phyloP scores from a whole-genome alignment of 2,113 vertebrate species.

The Terrapene triunguis region DNA sequence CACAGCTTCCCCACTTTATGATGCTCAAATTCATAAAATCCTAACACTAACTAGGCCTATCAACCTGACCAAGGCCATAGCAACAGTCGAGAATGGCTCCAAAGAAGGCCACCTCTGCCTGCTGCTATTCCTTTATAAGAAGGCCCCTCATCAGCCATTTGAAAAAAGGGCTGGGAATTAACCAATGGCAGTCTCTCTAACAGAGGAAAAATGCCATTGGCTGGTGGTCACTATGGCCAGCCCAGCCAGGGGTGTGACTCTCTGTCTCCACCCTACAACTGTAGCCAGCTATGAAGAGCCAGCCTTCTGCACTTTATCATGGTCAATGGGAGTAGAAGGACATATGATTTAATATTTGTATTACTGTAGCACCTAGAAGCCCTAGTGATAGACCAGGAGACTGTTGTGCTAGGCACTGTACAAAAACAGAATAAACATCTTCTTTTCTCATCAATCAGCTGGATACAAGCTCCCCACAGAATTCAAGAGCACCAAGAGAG shows the following conservation, averaged over 20 bases:
- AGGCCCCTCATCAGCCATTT: not conserved
- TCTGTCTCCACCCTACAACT: not conserved
- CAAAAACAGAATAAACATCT: not conserved
- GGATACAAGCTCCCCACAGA: not conserved
- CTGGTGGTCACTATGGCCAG: not conserved
- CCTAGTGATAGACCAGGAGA: not conserved
- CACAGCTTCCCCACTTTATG: not conserved
- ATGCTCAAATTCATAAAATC: not conserved
- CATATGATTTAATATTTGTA: not conserved
- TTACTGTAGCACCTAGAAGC: not conserved
- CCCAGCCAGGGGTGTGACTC: conserved; percentile 4
- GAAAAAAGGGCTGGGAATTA: not conserved
- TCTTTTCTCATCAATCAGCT: not conserved
- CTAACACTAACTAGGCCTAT: not conserved
- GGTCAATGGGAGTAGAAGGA: not conserved
- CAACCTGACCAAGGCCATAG: not conserved
- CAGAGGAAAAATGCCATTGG: not conserved
- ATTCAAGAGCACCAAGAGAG: not conserved
- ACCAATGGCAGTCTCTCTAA: not conserved
- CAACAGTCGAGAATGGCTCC: not conserved
- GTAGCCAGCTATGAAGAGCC: not conserved
- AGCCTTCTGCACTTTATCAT: not conserved
- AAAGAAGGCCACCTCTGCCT: not conserved
- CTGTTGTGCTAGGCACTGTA: not conserved
- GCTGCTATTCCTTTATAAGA: not conserved